Percentiles rank a stretch among this genome's conserved stretches.
Evolutionary conservation across 1,140 invertebrate species (phyloP).

Genomic region (Tetramorium parvispinum): DNA sequence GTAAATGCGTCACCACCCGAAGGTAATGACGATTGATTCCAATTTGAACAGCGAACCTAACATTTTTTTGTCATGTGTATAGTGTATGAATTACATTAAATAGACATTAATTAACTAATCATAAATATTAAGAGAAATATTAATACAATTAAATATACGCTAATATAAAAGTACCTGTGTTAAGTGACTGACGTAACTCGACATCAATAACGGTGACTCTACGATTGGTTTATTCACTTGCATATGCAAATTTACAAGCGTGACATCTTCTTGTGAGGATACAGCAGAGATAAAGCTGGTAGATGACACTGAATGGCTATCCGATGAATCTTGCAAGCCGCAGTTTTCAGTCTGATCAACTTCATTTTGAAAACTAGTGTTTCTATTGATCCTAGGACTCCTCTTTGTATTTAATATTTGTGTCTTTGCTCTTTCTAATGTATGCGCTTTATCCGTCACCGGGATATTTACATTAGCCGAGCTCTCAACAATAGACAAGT

Average conservation of each 20-base stretch:
- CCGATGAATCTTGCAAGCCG: conserved; percentile 86
- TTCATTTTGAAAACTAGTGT: conserved; percentile 70
- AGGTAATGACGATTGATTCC: conserved; percentile 90
- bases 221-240: conserved; percentile 98
- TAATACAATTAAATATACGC: background rate
- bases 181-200: conserved; percentile 96
- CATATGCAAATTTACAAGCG: conserved; percentile 96
- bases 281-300: conserved; percentile 96
- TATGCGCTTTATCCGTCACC: conserved; percentile 80
- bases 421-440: conserved; percentile 80
- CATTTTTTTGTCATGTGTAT: conserved; percentile 1
- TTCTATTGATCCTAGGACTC: conserved; percentile 76
- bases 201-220: conserved; percentile 96
- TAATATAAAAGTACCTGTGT: conserved; percentile 89
- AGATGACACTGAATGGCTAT: conserved; percentile 91
- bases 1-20: conserved; percentile 90
- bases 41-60: conserved; percentile 89
- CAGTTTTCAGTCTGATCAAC: conserved; percentile 72
- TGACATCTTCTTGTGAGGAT: conserved; percentile 97
- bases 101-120: background rate
- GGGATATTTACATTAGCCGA: conserved; percentile 80
- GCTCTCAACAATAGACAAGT: conserved; percentile 86
- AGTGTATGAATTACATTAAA: background rate
- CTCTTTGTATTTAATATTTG: conserved; percentile 69
- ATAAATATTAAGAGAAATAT: background rate